phyloP scores from a whole-genome alignment of 2,113 vertebrate species.

The Microtus pennsylvanicus region DNA sequence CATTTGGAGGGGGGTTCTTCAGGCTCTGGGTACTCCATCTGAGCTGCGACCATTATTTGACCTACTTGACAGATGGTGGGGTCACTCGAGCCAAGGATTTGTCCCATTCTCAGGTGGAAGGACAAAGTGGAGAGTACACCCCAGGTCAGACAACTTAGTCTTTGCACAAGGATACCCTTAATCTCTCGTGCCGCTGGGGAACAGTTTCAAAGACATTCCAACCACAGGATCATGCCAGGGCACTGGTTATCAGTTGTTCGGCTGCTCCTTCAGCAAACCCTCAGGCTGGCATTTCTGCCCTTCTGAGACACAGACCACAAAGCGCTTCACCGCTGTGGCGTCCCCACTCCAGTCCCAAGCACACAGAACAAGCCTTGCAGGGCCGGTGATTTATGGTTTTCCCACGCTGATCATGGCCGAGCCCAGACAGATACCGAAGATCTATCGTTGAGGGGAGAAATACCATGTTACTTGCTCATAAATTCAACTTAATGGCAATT shows the following conservation, averaged over 20 bases:
- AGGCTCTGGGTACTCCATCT: not conserved
- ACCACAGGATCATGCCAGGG: conserved; percentile 49
- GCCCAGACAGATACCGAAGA: conserved; percentile 75
- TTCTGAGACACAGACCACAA: conserved; percentile 63
- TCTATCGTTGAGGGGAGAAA: conserved; percentile 75
- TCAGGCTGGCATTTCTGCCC: conserved; percentile 62
- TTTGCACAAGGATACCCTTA: conserved; percentile 53
- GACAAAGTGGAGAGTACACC: not conserved
- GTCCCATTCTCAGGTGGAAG: conserved; percentile 1
- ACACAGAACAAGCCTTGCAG: not conserved
- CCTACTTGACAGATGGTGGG: not conserved
- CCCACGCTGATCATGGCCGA: conserved; percentile 62
- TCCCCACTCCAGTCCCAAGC: not conserved
- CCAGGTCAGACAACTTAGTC: conserved; percentile 58
- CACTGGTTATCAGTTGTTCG: conserved; percentile 73
- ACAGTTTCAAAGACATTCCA: conserved; percentile 80
- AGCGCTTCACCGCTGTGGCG: conserved; percentile 28
- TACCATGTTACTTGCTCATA: conserved; percentile 72
- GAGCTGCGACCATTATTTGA: conserved; percentile 20
- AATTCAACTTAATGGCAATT: conserved; percentile 78
- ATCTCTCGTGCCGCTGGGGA: conserved; percentile 65
- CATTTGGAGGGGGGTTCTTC: not conserved
- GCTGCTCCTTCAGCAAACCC: conserved; percentile 73
- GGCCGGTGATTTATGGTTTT: conserved; percentile 68
- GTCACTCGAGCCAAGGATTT: conserved; percentile 43